Base-by-base conservation (phyloP, 2,888 invertebrate species). In the Catonia carolina region DNA sequence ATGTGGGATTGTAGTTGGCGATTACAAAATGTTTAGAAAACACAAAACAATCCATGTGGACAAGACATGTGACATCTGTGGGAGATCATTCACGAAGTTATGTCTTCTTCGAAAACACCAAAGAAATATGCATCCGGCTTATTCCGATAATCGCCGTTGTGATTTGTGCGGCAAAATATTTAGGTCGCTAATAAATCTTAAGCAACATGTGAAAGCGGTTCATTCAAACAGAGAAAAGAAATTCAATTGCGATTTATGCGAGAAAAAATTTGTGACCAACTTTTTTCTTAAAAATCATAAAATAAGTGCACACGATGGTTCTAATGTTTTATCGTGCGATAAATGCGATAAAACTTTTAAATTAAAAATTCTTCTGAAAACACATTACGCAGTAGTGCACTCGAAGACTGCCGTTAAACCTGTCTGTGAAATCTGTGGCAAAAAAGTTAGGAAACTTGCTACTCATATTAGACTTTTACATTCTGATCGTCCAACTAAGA, bases 371-470 rank as follows among this genome's bases (percentile, higher is more conserved):
- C 18, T 22, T 1, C 31, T 53, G 41, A 23, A 23, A 27, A 41
- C 14, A 22, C 53, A 53, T 37, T 17, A 41, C 39, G 27, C 39
- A 41, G 41, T 27, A 22, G 39, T 23, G 14, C 22, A 22, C 8
- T 6, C 23, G 20, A n/a, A n/a, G 37, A 23, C 23, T 22, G 22
- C 18, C n/a, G 20, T 20, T 31, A 45, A 27, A 15, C 53, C 22
- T 14, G n/a, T 45, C 22, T 53, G 53, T 53, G 53, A 42, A 10
- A 42, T 18, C 10, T 42, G 42, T 42, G 20, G 20, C 10, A 20
- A 10, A 18, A 15, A 15, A 5, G 18, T 12, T 18, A 15, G 20
- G 17, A 5, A 15, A 3, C 10, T 42, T 3, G 39, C 4, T 37
- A 4, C 5, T 27, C 27, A 27, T 27, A 27, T 27, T 4, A 8